A percentile compares a stretch with the other conserved stretches of the same genome.
phyloP scores from a whole-genome alignment of 2,888 invertebrate genomes.

The Perizoma affinitatum region DNA sequence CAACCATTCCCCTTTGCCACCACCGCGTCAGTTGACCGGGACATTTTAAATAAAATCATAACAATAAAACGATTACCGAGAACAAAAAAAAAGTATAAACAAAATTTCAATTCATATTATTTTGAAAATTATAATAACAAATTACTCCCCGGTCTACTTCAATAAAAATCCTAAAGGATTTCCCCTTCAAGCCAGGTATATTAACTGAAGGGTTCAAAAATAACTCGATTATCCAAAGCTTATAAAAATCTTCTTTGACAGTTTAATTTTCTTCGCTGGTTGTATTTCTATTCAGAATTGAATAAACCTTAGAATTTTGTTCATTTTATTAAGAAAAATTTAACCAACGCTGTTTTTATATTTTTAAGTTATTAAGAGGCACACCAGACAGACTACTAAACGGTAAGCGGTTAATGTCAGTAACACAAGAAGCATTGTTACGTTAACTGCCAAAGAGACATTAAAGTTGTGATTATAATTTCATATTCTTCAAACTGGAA shows the following conservation, averaged over 20 bases:
- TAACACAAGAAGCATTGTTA: too few relatives aligned
- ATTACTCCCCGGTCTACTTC: slow-evolving; percentile 31
- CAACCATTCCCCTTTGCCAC: too few relatives aligned
- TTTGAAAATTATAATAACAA: slow-evolving; percentile 37
- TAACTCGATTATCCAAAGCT: slow-evolving; percentile 54
- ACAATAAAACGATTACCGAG: too few relatives aligned
- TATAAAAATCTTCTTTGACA: slow-evolving; percentile 54
- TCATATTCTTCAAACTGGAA: too few relatives aligned
- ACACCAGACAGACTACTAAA: too few relatives aligned
- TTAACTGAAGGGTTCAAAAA: slow-evolving; percentile 52
- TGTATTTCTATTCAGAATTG: slow-evolving; percentile 47
- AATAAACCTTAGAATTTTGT: slow-evolving; percentile 12
- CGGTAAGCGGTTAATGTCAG: too few relatives aligned
- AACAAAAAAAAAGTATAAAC: slow-evolving; percentile 22
- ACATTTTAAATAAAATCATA: too few relatives aligned
- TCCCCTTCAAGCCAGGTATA: slow-evolving; percentile 34
- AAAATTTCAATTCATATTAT: slow-evolving; percentile 14
- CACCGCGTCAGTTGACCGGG: too few relatives aligned
- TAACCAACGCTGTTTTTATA: too few relatives aligned
- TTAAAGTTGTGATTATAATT: too few relatives aligned
- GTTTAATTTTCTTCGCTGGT: slow-evolving; percentile 55
- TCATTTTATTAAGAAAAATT: not conserved
- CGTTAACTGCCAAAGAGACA: too few relatives aligned
- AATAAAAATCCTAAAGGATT: slow-evolving; percentile 32
- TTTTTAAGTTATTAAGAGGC: too few relatives aligned